These are phyloP conservation scores for Spodoptera frugiperda DNA, from an alignment of 1,140 invertebrate genomes.

Conservation along the genomic window DNA sequence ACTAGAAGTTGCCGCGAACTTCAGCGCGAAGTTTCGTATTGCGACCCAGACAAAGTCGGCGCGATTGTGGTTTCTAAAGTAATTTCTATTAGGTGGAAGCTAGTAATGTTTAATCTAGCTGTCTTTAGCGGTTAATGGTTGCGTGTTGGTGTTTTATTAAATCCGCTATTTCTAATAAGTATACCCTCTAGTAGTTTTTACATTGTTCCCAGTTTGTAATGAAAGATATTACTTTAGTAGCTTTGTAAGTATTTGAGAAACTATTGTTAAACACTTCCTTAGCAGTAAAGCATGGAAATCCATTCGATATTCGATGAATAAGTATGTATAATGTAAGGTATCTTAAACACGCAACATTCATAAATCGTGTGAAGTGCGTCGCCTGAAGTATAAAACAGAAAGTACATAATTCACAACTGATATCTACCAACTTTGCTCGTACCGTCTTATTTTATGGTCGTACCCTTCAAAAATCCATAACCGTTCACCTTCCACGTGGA, in stretches of 20 bases:
- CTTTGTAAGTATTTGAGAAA: no score
- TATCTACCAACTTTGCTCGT: not conserved
- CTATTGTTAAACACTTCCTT: no score
- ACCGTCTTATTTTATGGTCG: conserved; percentile 11
- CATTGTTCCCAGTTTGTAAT: no score
- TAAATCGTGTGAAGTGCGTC: no score
- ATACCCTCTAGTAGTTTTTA: no score
- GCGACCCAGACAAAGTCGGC: conserved; percentile 20
- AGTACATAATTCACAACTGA: no score
- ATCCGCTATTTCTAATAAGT: not conserved
- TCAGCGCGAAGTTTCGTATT: conserved; percentile 43
- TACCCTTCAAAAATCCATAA: not conserved
- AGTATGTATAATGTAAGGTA: no score
- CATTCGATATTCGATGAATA: no score
- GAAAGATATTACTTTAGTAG: no score
- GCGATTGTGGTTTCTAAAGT: conserved; percentile 43
- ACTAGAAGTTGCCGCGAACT: conserved; percentile 44
- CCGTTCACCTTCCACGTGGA: not conserved
- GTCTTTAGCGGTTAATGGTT: conserved; percentile 8
- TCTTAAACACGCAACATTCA: no score
- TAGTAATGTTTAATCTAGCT: conserved; percentile 42
- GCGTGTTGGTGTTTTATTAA: conserved; percentile 5
- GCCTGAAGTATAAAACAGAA: no score
- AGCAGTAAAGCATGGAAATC: no score
- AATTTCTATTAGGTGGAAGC: conserved; percentile 41